Evolutionary conservation across 2,113 vertebrate genomes (phyloP).

Genomic region (Lichenostomus cassidix): DNA sequence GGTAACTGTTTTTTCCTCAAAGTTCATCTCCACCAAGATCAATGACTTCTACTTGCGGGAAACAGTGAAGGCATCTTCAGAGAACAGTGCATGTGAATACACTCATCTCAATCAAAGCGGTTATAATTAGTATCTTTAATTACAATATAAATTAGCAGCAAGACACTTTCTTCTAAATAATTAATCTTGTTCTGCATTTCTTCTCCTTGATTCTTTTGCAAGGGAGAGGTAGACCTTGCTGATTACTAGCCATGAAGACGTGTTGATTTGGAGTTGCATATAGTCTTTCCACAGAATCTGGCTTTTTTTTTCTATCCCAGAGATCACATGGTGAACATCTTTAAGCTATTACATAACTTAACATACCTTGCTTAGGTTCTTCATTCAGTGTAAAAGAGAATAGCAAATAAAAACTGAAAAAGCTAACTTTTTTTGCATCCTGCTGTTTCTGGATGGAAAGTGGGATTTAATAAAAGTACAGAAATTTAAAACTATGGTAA

Average conservation of each 20-base stretch:
- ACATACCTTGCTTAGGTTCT: background rate
- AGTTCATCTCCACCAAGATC: background rate
- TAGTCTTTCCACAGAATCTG: background rate
- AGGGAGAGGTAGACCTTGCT: background rate
- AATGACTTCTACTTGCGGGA: background rate
- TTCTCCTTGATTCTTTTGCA: background rate
- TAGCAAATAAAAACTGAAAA: background rate
- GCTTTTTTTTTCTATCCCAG: background rate
- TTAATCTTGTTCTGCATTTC: background rate
- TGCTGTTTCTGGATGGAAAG: background rate
- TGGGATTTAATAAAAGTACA: background rate
- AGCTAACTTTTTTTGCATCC: background rate
- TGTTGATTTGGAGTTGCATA: background rate
- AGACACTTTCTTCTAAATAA: background rate
- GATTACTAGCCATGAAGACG: background rate
- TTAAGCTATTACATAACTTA: background rate
- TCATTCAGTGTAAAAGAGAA: background rate
- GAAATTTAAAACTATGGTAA: background rate
- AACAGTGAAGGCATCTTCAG: background rate
- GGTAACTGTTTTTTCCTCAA: background rate
- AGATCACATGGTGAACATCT: background rate
- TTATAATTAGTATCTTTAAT: background rate
- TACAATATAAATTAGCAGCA: background rate
- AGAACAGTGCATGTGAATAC: background rate
- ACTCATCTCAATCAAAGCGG: background rate